Conservation (phyloP, 2,113 vertebrate genomes). For the Natator depressus region DNA sequence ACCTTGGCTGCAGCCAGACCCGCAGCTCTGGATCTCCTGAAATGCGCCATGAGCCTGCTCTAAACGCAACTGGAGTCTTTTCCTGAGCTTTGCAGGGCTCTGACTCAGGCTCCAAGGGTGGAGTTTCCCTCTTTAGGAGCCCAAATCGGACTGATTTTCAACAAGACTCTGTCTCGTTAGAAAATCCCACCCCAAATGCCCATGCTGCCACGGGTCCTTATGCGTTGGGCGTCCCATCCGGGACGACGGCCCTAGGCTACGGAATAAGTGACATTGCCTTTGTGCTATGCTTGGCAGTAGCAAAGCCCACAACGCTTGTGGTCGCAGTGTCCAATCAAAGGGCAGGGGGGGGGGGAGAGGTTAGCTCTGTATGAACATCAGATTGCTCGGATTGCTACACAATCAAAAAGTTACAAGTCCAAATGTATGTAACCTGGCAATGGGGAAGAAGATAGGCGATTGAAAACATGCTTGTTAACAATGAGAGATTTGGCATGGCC, state of each 20-base stretch:
- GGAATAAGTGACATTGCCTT: neutral
- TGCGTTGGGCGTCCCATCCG: neutral
- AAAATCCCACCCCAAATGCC: neutral
- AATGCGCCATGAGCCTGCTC: neutral
- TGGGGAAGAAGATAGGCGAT: neutral
- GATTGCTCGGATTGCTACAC: neutral
- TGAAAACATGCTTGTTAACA: neutral
- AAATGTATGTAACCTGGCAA: neutral
- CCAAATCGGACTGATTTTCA: neutral
- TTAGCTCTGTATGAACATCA: neutral
- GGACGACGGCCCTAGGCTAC: neutral
- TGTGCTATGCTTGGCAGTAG: neutral
- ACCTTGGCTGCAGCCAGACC: no score
- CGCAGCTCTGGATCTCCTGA: no score
- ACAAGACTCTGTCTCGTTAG: neutral
- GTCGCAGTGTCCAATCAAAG: neutral
- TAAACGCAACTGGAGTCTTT: no score
- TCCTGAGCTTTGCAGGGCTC: no score
- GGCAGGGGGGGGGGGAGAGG: neutral
- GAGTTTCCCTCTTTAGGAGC: neutral
- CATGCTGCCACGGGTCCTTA: neutral
- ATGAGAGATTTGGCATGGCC: neutral
- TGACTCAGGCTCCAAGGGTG: neutral
- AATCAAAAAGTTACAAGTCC: neutral
- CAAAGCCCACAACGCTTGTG: neutral